phyloP scores from a whole-genome alignment of 2,888 invertebrate species.

The Aethes cnicana region DNA sequence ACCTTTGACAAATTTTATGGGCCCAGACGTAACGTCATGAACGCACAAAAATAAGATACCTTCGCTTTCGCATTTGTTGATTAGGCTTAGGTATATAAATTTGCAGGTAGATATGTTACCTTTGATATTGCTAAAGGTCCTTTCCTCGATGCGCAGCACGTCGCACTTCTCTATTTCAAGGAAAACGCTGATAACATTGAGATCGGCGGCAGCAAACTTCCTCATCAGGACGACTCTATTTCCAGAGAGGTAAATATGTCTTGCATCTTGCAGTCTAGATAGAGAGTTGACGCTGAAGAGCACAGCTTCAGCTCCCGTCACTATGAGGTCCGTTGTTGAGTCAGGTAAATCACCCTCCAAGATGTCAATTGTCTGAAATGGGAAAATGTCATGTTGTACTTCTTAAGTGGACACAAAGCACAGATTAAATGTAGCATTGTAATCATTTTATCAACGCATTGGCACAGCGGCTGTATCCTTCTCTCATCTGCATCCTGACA shows the following conservation, averaged over 20 bases:
- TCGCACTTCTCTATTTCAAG: constrained; percentile 84
- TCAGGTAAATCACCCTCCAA: constrained; percentile 79
- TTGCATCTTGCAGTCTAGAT: constrained; percentile 77
- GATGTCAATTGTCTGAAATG: constrained; percentile 70
- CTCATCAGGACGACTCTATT: constrained; percentile 79
- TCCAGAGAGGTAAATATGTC: constrained; percentile 78
- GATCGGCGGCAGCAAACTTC: constrained; percentile 82
- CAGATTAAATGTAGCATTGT: not conserved
- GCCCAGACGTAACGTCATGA: too few relatives aligned
- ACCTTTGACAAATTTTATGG: too few relatives aligned
- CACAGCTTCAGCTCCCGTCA: constrained; percentile 80
- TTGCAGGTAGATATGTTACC: constrained; percentile 52
- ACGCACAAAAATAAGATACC: too few relatives aligned
- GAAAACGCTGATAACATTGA: constrained; percentile 82
- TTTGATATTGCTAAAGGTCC: constrained; percentile 84
- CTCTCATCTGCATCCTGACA: constrained; percentile 5
- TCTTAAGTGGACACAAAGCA: not conserved
- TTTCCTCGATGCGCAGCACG: constrained; percentile 82
- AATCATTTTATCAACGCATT: constrained; percentile 10
- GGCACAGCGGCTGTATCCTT: constrained; percentile 12
- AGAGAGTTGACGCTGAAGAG: constrained; percentile 82
- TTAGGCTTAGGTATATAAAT: constrained; percentile 1
- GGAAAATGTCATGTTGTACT: too few relatives aligned
- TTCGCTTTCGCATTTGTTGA: too few relatives aligned
- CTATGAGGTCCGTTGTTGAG: constrained; percentile 81